Conservation (phyloP, 2,113 vertebrate genomes). For the Melozone crissalis region DNA sequence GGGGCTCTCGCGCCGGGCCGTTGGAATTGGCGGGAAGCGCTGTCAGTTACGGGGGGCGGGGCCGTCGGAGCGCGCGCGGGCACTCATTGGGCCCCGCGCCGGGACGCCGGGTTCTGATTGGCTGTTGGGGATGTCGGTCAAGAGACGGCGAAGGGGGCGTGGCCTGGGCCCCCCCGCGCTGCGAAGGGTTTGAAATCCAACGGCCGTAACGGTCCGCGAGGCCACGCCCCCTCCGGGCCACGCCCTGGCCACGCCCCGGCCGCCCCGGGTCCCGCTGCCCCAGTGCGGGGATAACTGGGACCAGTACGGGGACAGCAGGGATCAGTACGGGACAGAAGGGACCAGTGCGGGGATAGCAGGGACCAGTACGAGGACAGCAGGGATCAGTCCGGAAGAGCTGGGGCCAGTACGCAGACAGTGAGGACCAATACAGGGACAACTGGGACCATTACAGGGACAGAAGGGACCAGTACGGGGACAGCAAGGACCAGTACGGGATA, state of each 20-base stretch:
- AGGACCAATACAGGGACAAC: not conserved
- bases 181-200: not conserved
- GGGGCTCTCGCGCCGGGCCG: no score
- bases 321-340: not conserved
- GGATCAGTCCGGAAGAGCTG: no score
- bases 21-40: no score
- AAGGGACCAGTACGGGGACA: no score
- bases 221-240: not conserved
- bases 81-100: not conserved
- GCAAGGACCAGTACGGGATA: no score
- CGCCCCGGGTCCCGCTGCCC: not conserved
- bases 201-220: not conserved
- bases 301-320: not conserved
- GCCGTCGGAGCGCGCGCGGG: not conserved
- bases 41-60: not conserved
- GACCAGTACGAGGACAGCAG: not conserved
- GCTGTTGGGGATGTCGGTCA: rapidly evolving
- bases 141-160: not conserved
- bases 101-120: not conserved
- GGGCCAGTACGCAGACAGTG: not conserved
- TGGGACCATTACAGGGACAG: no score
- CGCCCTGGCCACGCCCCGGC: not conserved
- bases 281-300: not conserved
- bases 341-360: no score
- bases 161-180: not conserved